Evolutionary conservation across 2,888 invertebrate genomes (phyloP), one percentile per base, ranked within the genome.

Genomic region (Orchesella flavescens): DNA sequence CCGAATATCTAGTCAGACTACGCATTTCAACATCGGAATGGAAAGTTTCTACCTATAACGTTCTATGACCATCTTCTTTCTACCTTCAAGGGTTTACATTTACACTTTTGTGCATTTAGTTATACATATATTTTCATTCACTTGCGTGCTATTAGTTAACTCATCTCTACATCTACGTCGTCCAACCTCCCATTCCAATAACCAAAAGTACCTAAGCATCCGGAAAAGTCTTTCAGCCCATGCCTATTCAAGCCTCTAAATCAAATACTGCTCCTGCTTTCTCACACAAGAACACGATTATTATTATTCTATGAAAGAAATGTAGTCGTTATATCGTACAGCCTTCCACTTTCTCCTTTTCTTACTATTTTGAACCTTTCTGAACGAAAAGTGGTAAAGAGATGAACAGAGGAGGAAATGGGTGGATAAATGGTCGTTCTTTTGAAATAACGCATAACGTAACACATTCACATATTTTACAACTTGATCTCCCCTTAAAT

Each of bases 401-500:
- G 34, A 43, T 68, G 77, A 57, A 69, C 44, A 68, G 68, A 59
- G 46, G 23, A 19, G 59, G 77, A 77, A 68, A 77, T 66, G 68
- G 57, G 21, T 17, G 66, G 46, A 72, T 72, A 57, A 72, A 72
- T 72, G 43, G 72, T 43, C 15, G 17, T 72, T 57, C 72, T 34
- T 72, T 72, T 23, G 19, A 72, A 34, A 49, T 49, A 69, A 53
- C 15, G 23, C 19, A 53, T 43, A 72, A 43, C 43, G 59, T 24
- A 24, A 12, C 23, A 34, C 72, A 57, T 72, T 59, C 57, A 17
- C 24, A 72, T 57, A 72, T 72, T 59, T 61, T 59, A 44, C 73
- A 59, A 61, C 61, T 61, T 73, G 73, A 73, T 73, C 49, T n/a
- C n/a, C 61, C 21, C 73, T 73, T 23, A 72, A 72, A 57, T 72